Base-by-base conservation (phyloP, 2,797 vertebrate genomes). In the Coregonus sp. region DNA sequence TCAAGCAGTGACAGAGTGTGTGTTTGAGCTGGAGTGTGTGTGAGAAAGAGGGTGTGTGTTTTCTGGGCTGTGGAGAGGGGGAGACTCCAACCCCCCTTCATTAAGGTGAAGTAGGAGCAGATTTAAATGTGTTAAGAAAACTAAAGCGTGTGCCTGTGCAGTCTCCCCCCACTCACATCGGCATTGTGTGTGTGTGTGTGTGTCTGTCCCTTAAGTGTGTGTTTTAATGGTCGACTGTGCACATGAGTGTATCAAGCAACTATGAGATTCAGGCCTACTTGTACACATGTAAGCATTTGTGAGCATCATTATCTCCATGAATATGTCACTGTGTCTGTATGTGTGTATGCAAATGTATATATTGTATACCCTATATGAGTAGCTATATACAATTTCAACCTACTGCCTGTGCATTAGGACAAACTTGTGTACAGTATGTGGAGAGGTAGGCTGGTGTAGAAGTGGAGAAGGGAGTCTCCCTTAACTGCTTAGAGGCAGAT, bases 31-130 rank as follows among this genome's bases (percentile, higher is more conserved):
- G 75, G 71, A 68, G 75, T 33, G 51, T 29, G 74, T 35, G 67
- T 15, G 51, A 70, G 75, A 47, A 29, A 40, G 61, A 20, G 63
- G 33, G 20, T 78, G 77, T 90, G 87, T 91, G 87, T 91, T 86
- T 92, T 87, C 82, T 81, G 84, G 74, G 87, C 71, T 77, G 81
- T 63, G 65, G 67, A 75, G 80, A 74, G 80, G 71, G 78, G 63
- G 83, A 89, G 87, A 90, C 88, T 89, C 82, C 85, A 86, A 83
- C 80, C 70, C 84, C 89, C 85, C 88, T 92, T 88, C 77, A 86
- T 81, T 66, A 82, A 91, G 90, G 91, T 94, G 90, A 94, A 93
- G 92, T 92, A 91, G 93, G 90, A 86, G 91, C 89, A 90, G 73
- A 90, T 93, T 93, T 92, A 89, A 93, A 93, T 89, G 83, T 89